Conservation (phyloP, 2,113 vertebrate species). For the Vireo altiloquus region DNA sequence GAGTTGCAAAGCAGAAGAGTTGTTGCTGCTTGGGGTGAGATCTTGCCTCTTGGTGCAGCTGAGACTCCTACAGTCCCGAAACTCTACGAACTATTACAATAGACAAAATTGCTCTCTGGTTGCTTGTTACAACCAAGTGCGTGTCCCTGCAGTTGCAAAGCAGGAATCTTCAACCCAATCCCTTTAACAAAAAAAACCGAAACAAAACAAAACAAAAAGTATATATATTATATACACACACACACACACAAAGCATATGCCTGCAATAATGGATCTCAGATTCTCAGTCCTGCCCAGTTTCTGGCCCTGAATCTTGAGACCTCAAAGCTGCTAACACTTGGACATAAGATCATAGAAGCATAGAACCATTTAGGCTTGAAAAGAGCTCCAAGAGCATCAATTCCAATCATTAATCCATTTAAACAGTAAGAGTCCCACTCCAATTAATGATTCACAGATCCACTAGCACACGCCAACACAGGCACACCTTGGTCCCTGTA, state of each 20-base stretch:
- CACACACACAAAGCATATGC: no score
- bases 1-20: not conserved
- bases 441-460: no score
- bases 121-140: not conserved
- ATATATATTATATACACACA: no score
- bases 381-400: not conserved
- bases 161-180: not conserved
- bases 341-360: not conserved
- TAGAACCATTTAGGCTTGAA: not conserved
- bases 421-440: not conserved
- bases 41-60: not conserved
- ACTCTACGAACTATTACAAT: not conserved
- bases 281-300: not conserved
- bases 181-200: no score
- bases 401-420: not conserved
- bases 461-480: not conserved
- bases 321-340: not conserved
- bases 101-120: not conserved
- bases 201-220: no score
- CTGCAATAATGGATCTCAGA: not conserved
- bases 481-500: not conserved
- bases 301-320: not conserved
- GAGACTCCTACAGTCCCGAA: rapidly evolving
- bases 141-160: not conserved
- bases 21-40: not conserved